A percentile compares a stretch with the other conserved stretches of the same genome.
Evolutionary conservation across 2,113 vertebrate genomes (phyloP).

Genomic region (Scophthalmus maximus): DNA sequence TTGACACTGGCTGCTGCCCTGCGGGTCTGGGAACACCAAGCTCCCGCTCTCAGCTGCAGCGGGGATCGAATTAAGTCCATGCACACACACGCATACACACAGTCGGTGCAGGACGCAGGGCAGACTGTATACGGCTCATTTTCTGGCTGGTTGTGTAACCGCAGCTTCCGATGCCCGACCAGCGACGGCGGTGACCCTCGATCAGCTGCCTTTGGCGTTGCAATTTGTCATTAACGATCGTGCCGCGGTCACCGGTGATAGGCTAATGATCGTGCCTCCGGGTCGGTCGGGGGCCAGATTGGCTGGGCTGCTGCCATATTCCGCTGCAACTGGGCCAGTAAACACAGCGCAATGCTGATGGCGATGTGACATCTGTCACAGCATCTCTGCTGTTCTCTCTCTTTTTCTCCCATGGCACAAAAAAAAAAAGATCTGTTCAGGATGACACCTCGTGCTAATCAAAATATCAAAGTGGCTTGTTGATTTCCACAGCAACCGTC

Average conservation of each 20-base stretch:
- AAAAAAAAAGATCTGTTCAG: not conserved
- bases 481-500: not conserved
- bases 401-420: not conserved
- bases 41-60: constrained; percentile 28
- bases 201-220: constrained; percentile 31
- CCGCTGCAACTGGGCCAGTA: constrained; percentile 60
- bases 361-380: not conserved
- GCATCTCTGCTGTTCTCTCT: not conserved
- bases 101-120: constrained; percentile 33
- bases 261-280: constrained; percentile 59
- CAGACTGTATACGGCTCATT: constrained; percentile 40
- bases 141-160: constrained; percentile 61
- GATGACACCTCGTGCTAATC: constrained; percentile 18
- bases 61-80: constrained; percentile 47
- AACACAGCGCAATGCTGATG: constrained; percentile 20
- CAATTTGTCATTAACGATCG: constrained; percentile 65
- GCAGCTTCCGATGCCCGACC: constrained; percentile 24
- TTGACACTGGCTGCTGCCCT: constrained; percentile 18
- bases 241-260: constrained; percentile 68
- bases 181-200: constrained; percentile 28
- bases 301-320: constrained; percentile 25
- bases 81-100: constrained; percentile 17
- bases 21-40: constrained; percentile 18
- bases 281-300: constrained; percentile 37
- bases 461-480: not conserved